Conservation (phyloP, 1,140 invertebrate genomes). For the Drosophila repletoides region DNA sequence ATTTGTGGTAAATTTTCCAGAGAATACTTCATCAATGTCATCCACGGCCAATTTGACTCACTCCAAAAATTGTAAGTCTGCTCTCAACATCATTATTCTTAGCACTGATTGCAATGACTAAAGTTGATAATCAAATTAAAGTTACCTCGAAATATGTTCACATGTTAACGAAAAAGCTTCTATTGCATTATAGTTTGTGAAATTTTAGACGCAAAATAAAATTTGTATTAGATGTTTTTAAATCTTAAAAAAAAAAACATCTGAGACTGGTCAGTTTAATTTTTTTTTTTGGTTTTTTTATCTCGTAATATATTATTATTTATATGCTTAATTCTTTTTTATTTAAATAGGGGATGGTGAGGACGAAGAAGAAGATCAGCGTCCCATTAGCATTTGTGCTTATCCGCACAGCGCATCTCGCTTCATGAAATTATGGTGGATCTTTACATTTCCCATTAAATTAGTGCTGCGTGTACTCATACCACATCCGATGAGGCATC, state of each 20-base stretch:
- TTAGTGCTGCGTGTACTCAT: constrained; percentile 87
- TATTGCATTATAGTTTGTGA: too few relatives aligned
- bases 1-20: constrained; percentile 73
- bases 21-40: constrained; percentile 77
- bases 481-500: constrained; percentile 88
- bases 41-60: constrained; percentile 72
- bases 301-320: not conserved
- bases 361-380: constrained; percentile 45
- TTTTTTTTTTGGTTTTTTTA: too few relatives aligned
- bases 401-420: constrained; percentile 61
- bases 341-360: constrained; percentile 55
- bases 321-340: not conserved
- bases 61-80: constrained; percentile 69
- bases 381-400: constrained; percentile 56
- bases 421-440: constrained; percentile 86
- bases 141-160: too few relatives aligned
- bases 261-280: too few relatives aligned
- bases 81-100: not conserved
- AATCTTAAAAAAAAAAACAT: too few relatives aligned
- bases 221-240: too few relatives aligned
- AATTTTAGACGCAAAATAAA: too few relatives aligned
- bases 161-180: too few relatives aligned
- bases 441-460: constrained; percentile 88
- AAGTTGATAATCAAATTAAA: too few relatives aligned
- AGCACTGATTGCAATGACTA: not conserved